Evolutionary conservation across 2,888 invertebrate species (phyloP), one percentile per base, ranked within the genome.

Genomic region (Flexamia atlantica): DNA sequence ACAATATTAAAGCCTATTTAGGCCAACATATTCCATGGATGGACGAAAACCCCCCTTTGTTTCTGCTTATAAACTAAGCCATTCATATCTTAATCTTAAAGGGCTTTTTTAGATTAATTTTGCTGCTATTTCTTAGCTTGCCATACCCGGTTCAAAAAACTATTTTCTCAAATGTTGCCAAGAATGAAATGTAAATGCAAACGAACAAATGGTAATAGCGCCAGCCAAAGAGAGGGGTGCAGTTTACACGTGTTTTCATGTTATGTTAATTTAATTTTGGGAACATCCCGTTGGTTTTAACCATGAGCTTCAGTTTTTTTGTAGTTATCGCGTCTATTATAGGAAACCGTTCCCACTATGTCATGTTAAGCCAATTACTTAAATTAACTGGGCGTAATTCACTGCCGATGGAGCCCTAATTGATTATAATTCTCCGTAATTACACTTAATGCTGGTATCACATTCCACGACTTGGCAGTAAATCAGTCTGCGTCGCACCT

Each of bases 301-400:
- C 40, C 20, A 40, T 70, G 20, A 40, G n/a, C 32, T 68, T 28
- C 9, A 10, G 60, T 60, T 68, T 68, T 70, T 36, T 36, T 20
- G 5, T 20, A 20, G 40, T n/a, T 10, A n/a, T 70, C 40, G 20
- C 40, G 36, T 36, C 70, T 20, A 70, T 70, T 70, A 70, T 36
- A 70, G 70, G n/a, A 36, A 70, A 70, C 40, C 20, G 28, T 42
- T 50, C 46, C 25, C 9, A 57, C 57, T 36, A 28, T 23, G 79
- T 53, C 57, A 57, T 79, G 76, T 50, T 28, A 25, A 57, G 79
- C 32, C 79, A 79, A 79, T 79, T 79, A 79, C 32, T 20, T 36
- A 32, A 79, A 79, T 79, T 79, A 79, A 79, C 50, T 79, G 57
- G 79, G n/a, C 32, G 57, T 79, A 76, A 76, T 76, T 76, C 70